Base-by-base conservation (phyloP, 2,888 invertebrate species). In the Machimus rusticus region DNA sequence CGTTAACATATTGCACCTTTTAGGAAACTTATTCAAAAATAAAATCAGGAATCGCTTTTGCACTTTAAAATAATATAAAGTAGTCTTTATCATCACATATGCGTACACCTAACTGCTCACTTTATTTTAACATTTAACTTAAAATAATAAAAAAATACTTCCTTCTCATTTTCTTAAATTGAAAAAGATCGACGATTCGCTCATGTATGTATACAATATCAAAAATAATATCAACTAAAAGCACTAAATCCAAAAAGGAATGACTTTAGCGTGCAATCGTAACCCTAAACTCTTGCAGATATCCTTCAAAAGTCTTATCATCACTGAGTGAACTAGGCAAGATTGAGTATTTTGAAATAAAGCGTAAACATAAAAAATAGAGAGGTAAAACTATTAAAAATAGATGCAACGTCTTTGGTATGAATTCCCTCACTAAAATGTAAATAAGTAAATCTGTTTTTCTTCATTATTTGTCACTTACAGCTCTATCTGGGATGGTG, bases 351-450 rank as follows among this genome's bases (percentile, higher is more conserved):
- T 79, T 31, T 28, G 31, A 79, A 28, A 51, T 51, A 79, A 66
- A 66, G 66, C 66, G 19, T 66, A 66, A 66, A 66, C 23, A 51
- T 51, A 51, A 12, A 66, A 55, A 66, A 23, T 14, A 66, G 23
- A 66, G 66, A 28, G 19, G 23, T 66, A 66, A 66, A 28, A 66
- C 19, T 66, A 28, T 66, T 23, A 23, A 23, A 55, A 66, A 66
- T 66, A 66, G 66, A 28, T 28, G 66, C 66, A 23, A 82, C 34
- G 55, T 82, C 82, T 82, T 82, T 82, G 82, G 82, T 79, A 51
- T 79, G n/a, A 31, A 16, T 79, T 46, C 31, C 37, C 57, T 37
- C 46, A 57, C 57, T 82, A 82, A 82, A 82, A 82, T 57, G 23
- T 23, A 57, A 57, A 82, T 31, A 82, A 79, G 37, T 39, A 81